Percentiles rank a stretch among this genome's conserved stretches.
Conservation (phyloP, 2,797 vertebrate genomes). For the Ambastaia sidthimunki region DNA sequence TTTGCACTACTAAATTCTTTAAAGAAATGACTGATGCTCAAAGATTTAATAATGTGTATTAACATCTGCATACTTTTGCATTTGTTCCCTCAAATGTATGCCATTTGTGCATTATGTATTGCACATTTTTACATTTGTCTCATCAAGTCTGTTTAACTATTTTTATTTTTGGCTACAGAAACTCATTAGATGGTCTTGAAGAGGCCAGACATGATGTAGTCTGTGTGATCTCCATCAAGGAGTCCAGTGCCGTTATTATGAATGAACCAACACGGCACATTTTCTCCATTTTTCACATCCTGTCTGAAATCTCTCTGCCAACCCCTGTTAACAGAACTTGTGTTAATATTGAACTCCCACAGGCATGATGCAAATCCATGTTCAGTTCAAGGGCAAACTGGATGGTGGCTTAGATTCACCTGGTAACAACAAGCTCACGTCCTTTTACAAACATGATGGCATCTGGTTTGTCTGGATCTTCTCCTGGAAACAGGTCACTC, state of each 20-base stretch:
- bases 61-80: too few relatives aligned
- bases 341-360: too few relatives aligned
- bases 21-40: too few relatives aligned
- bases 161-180: not conserved
- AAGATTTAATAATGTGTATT: too few relatives aligned
- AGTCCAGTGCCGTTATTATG: constrained; percentile 84
- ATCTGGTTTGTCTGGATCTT: constrained; percentile 77
- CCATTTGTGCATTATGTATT: too few relatives aligned
- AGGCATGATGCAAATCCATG: too few relatives aligned
- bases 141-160: too few relatives aligned
- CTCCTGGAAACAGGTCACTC: constrained; percentile 71
- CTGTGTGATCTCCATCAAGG: constrained; percentile 81
- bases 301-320: constrained; percentile 86
- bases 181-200: constrained; percentile 55
- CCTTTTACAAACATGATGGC: constrained; percentile 88
- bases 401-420: constrained; percentile 68
- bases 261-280: constrained; percentile 87
- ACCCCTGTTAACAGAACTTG: constrained; percentile 73
- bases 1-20: too few relatives aligned
- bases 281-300: constrained; percentile 69
- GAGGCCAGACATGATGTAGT: constrained; percentile 81
- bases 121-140: too few relatives aligned
- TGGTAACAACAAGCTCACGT: constrained; percentile 83
- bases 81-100: too few relatives aligned
- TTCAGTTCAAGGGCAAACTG: too few relatives aligned